Evolutionary conservation across 2,888 invertebrate genomes (phyloP), one percentile per base, ranked within the genome.

Genomic region (Chymomyza caudatula): DNA sequence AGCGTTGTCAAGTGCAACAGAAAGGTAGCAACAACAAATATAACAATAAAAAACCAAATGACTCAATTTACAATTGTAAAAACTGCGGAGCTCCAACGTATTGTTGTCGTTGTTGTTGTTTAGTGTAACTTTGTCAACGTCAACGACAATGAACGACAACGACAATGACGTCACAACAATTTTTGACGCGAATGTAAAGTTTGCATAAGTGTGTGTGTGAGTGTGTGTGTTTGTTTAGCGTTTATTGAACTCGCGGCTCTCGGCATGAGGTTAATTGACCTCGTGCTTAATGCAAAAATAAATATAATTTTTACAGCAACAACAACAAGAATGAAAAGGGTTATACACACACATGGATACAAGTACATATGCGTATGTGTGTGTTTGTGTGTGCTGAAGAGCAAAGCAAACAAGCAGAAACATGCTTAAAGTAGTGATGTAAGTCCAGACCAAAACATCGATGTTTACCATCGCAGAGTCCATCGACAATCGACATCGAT

Each of bases 251-350:
- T 86, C 78, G 67, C 66, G 73, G 66, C 73, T 70, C 29, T 37
- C 74, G 80, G 86, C 79, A 78, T 82, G 82, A 80, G 87, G 86
- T 88, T 88, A 88, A 88, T 89, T 88, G 89, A 88, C 88, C 89
- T 88, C 89, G 89, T 88, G 88, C 87, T 83, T 79, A 88, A 88
- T 84, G 85, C 78, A 87, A 76, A 85, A 82, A 78, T 86, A 82
- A 82, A 82, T 82, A 84, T 78, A 84, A 76, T 77, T 80, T 83
- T 74, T 69, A 71, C 52, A 61, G 4, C 65, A 66, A 29, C 68
- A 66, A 60, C 76, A 70, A 60, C 78, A 71, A 37, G 29, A 37
- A 37, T 65, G 52, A 58, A 71, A 69, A 71, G 77, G 74, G 79
- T 37, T 37, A n/a, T n/a, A 37, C 11, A 37, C 29, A 37, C 11